Base-by-base conservation (phyloP, 2,797 vertebrate species). In the Parauchenoglanis ngamensis region DNA sequence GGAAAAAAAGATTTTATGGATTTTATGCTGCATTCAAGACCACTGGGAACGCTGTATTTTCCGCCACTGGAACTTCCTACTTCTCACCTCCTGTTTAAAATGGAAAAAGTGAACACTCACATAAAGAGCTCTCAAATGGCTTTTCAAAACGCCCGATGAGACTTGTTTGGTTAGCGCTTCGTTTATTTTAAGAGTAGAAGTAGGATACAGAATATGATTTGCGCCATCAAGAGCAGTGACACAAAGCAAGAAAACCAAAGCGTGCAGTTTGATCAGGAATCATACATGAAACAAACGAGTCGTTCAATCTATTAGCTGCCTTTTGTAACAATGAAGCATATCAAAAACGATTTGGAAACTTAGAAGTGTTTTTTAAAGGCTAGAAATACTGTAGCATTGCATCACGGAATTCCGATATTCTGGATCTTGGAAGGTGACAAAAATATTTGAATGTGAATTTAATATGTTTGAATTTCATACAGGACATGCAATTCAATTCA, bases 1-100 rank as follows among this genome's bases (percentile, higher is more conserved):
- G 46, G 7, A 46, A 72, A 23, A 75, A 44, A 35, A 70, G 13
- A 44, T 40, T 40, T 40, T 21, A 21, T 4, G 49, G 44, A 13
- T 78, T 31, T 56, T 10, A 49, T 7, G 46, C 7, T 57, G 17
- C 52, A 21, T 79, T 40, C 4, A 12, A 5, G 28, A 40, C 57
- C 23, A 15, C 15, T 25, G 40, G 57, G 57, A 63, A 46, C 23
- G 19, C 2, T 46, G 28, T 61, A 17, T 44, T 63, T 80, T 46
- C 79, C 40, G 0, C 17, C 25, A n/a, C 25, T 7, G 23, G 23
- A 46, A n/a, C 10, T 25, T 63, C 35, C 78, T 61, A 61, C 78
- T 61, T 44, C 35, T 61, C 78, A 81, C 78, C 57, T 81, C 35
- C 78, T 63, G 54, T 63, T 81, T 61, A 63, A 81, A 81, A 81